Evolutionary conservation across 2,797 vertebrate genomes (phyloP).

Genomic region (Pangasius mekongensis): DNA sequence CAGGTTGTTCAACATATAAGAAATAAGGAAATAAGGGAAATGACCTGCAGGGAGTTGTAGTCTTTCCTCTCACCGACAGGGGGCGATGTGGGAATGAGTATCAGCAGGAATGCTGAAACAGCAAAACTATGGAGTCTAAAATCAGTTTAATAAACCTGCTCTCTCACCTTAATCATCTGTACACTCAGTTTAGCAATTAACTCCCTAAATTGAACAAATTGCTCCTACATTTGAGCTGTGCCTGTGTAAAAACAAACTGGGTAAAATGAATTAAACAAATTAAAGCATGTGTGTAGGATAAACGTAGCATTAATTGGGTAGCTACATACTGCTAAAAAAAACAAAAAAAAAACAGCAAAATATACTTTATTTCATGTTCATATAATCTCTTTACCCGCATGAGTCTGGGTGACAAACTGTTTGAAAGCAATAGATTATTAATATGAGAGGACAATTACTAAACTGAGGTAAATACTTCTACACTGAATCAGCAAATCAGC

Average conservation of each 20-base stretch:
- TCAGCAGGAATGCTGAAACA: neutral
- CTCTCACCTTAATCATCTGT: neutral
- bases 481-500: neutral
- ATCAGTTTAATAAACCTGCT: neutral
- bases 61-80: slow-evolving; percentile 25
- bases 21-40: neutral
- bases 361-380: neutral
- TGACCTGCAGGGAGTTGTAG: slow-evolving; percentile 23
- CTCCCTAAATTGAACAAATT: neutral
- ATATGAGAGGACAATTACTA: neutral
- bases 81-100: slow-evolving; percentile 18
- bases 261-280: neutral
- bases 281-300: neutral
- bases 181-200: neutral
- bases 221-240: neutral
- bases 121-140: neutral
- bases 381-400: slow-evolving; percentile 22
- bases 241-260: neutral
- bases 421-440: neutral
- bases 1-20: slow-evolving; percentile 33
- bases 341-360: neutral
- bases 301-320: neutral
- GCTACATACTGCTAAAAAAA: neutral
- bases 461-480: neutral
- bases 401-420: neutral